Conservation (phyloP, 2,797 vertebrate species). For the Squalus acanthias region DNA sequence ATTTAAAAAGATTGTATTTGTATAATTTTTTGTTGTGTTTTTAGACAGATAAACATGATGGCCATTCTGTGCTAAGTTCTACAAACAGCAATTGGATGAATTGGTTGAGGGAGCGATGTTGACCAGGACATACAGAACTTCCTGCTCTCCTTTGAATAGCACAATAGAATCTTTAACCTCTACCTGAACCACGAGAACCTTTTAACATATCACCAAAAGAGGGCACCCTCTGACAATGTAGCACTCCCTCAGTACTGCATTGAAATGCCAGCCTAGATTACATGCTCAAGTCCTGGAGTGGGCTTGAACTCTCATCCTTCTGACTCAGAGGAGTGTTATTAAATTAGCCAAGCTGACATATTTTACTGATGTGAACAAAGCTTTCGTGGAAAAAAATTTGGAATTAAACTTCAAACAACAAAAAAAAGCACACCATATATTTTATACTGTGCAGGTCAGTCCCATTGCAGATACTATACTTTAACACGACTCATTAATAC, state of each 20-base stretch:
- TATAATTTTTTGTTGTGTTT: neutral
- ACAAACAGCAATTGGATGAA: neutral
- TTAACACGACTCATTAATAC: neutral
- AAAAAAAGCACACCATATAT: neutral
- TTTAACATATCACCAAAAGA: neutral
- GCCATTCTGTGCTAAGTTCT: neutral
- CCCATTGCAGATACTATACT: neutral
- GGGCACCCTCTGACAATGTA: neutral
- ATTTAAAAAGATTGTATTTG: neutral
- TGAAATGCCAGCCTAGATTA: neutral
- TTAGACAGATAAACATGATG: neutral
- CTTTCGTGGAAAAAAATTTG: neutral
- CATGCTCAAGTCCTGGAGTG: neutral
- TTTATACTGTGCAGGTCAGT: neutral
- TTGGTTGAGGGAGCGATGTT: neutral
- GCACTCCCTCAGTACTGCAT: neutral
- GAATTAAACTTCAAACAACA: neutral
- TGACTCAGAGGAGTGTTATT: neutral
- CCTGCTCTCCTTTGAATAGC: neutral
- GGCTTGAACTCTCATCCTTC: neutral
- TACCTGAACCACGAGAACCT: neutral
- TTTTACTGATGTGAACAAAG: neutral
- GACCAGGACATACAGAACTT: neutral
- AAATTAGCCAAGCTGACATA: neutral
- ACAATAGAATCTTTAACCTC: neutral